Evolutionary conservation across 2,797 vertebrate species (phyloP).

Genomic region (Lerista edwardsae): DNA sequence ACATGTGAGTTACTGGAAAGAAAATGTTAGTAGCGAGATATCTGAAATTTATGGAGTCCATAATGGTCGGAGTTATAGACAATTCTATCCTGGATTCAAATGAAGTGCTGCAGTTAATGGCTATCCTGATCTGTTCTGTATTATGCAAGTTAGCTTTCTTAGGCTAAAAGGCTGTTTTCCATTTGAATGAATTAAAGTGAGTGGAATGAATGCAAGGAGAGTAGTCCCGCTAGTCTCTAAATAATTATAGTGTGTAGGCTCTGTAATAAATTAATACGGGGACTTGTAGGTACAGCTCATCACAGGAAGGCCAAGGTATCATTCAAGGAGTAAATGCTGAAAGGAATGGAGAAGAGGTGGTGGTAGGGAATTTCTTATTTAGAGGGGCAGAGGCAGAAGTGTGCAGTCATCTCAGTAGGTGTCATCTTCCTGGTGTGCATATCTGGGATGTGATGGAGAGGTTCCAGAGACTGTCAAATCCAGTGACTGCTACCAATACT

Average conservation of each 20-base stretch:
- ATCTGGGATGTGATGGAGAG: too few relatives aligned
- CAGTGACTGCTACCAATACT: too few relatives aligned
- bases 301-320: neutral
- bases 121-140: neutral
- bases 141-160: neutral
- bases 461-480: too few relatives aligned
- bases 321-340: neutral
- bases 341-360: neutral
- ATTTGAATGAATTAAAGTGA: conserved; percentile 16
- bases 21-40: conserved; percentile 26
- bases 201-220: neutral
- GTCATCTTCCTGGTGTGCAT: too few relatives aligned
- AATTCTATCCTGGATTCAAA: conserved; percentile 6
- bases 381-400: too few relatives aligned
- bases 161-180: neutral
- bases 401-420: too few relatives aligned
- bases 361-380: neutral
- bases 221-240: neutral
- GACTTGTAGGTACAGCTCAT: neutral
- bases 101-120: conserved; percentile 33
- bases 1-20: conserved; percentile 37
- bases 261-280: neutral
- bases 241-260: neutral
- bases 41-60: conserved; percentile 21
- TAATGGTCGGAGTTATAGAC: neutral